Percentiles rank a stretch among this genome's conserved stretches.
Evolutionary conservation across 2,797 vertebrate species (phyloP).

Genomic region (Anisognathus igniventris): DNA sequence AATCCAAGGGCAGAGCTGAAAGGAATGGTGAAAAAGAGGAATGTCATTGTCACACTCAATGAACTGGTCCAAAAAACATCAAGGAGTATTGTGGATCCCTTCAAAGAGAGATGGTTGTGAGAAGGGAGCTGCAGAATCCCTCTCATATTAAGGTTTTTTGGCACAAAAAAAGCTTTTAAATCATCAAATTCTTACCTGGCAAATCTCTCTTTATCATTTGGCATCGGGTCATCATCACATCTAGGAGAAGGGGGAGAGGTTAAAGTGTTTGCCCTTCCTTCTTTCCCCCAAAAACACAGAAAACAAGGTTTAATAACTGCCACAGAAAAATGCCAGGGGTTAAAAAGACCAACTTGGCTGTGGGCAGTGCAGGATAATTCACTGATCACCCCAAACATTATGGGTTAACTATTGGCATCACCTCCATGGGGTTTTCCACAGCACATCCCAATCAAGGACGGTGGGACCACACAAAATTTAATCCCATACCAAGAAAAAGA

Average conservation of each 20-base stretch:
- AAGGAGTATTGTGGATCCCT: neutral
- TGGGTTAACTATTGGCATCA: rapidly evolving
- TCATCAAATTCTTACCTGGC: slow-evolving; percentile 83
- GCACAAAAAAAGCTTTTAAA: neutral
- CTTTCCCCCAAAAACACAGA: neutral
- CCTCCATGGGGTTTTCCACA: neutral
- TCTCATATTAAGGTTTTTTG: rapidly evolving
- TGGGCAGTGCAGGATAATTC: neutral
- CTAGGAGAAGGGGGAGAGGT: slow-evolving; percentile 66
- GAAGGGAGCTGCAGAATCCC: neutral
- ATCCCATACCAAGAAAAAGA: neutral
- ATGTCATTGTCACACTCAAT: rapidly evolving
- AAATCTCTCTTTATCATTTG: slow-evolving; percentile 93
- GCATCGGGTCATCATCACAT: slow-evolving; percentile 89
- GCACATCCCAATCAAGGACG: neutral
- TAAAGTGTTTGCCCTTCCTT: neutral
- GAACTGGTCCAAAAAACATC: neutral
- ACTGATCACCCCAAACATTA: rapidly evolving
- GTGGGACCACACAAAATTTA: neutral
- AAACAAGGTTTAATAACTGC: neutral
- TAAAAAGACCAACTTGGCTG: neutral
- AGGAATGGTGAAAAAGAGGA: neutral
- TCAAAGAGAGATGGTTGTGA: rapidly evolving
- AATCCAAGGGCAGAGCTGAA: neutral
- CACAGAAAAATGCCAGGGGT: neutral